Conservation (phyloP, 2,888 invertebrate genomes). For the Drosophila fungiperda region DNA sequence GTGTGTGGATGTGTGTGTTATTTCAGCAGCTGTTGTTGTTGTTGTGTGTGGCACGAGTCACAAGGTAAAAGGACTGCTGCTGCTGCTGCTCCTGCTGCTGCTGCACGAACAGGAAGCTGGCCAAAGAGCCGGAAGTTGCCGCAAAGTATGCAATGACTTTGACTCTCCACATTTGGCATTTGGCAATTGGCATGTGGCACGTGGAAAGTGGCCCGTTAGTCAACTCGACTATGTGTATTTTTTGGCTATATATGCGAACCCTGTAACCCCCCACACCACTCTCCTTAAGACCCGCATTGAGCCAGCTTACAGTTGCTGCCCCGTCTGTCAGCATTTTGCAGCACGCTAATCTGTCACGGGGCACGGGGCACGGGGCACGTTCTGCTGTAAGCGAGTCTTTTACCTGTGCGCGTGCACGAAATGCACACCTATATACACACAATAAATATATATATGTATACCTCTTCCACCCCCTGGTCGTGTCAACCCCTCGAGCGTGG, state of each 20-base stretch:
- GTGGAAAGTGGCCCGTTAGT: slow-evolving; percentile 18
- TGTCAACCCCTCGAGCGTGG: slow-evolving; percentile 1
- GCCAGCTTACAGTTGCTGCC: slow-evolving; percentile 49
- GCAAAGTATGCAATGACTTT: slow-evolving; percentile 75
- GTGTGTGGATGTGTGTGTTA: slow-evolving; percentile 17
- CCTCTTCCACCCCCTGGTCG: slow-evolving; percentile 11
- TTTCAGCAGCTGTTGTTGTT: slow-evolving; percentile 28
- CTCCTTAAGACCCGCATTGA: slow-evolving; percentile 52
- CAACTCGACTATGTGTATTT: not conserved
- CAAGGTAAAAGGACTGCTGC: slow-evolving; percentile 52
- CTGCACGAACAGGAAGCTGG: slow-evolving; percentile 54
- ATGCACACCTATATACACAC: slow-evolving; percentile 34
- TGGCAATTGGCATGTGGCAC: slow-evolving; percentile 46
- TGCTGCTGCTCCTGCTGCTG: slow-evolving; percentile 35
- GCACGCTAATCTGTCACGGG: slow-evolving; percentile 68
- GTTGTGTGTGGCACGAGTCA: slow-evolving; percentile 45
- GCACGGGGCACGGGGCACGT: not conserved
- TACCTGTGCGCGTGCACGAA: slow-evolving; percentile 60
- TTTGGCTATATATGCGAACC: slow-evolving; percentile 36
- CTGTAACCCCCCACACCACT: not conserved
- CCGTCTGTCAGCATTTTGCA: slow-evolving; percentile 78
- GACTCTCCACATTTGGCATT: slow-evolving; percentile 30
- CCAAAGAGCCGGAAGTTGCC: slow-evolving; percentile 78
- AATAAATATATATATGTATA: not conserved
- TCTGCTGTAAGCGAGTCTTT: slow-evolving; percentile 26